Conservation (phyloP, 2,888 invertebrate species). For the Tineola bisselliella region DNA sequence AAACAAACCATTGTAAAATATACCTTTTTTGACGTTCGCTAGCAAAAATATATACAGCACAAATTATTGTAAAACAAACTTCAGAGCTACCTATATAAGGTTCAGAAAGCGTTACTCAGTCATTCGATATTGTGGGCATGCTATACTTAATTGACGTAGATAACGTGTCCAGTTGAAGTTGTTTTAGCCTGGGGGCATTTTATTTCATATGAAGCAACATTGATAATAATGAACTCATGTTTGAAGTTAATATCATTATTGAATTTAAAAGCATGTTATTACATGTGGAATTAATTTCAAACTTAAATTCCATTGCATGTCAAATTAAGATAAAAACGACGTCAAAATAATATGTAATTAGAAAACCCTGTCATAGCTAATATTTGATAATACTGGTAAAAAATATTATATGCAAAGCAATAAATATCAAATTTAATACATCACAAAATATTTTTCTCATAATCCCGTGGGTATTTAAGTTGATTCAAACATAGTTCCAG, state of each 20-base stretch:
- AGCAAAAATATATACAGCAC: constrained; percentile 16
- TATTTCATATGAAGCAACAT: neutral
- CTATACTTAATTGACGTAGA: neutral
- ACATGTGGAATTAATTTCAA: neutral
- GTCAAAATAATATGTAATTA: too few relatives aligned
- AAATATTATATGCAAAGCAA: neutral
- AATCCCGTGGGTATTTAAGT: neutral
- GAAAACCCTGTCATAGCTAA: too few relatives aligned
- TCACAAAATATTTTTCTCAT: neutral
- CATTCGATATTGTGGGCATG: neutral
- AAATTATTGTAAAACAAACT: neutral
- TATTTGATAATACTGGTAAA: too few relatives aligned
- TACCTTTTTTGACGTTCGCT: constrained; percentile 35
- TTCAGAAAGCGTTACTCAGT: neutral
- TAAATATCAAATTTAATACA: neutral
- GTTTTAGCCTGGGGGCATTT: neutral
- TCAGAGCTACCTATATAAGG: neutral
- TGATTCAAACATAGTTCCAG: neutral
- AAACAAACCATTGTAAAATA: constrained; percentile 42
- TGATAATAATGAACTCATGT: neutral
- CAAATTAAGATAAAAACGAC: too few relatives aligned
- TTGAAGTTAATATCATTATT: constrained; percentile 1
- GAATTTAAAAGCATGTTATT: neutral
- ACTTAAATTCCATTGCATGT: too few relatives aligned
- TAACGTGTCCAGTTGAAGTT: neutral